A percentile compares a stretch with the other conserved stretches of the same genome.
phyloP scores from a whole-genome alignment of 2,797 vertebrate genomes.

The Brachyrhaphis roseni region DNA sequence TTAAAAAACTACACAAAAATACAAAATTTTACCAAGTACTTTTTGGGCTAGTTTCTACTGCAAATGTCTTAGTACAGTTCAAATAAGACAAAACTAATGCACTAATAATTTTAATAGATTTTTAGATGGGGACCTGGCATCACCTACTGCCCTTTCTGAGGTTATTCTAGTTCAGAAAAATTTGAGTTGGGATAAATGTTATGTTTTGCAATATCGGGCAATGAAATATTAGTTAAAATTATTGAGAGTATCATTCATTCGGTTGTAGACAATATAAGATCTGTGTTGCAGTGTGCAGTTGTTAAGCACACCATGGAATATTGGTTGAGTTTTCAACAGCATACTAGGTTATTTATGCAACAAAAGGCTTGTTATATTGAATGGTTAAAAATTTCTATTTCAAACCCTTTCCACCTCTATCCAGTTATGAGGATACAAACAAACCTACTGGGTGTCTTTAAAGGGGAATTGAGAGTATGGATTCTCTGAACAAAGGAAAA shows the following conservation, averaged over 20 bases:
- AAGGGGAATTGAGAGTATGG: constrained; percentile 40
- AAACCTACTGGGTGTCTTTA: constrained; percentile 17
- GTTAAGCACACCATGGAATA: constrained; percentile 3
- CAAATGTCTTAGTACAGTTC: too few species aligned
- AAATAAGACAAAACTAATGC: too few species aligned
- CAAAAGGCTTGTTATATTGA: not conserved
- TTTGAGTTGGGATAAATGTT: not conserved
- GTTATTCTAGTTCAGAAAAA: not conserved
- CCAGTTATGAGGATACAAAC: constrained; percentile 34
- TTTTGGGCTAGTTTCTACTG: too few species aligned
- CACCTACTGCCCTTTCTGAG: not conserved
- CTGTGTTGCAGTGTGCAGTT: not conserved
- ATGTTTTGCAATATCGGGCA: not conserved
- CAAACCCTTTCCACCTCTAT: constrained; percentile 14
- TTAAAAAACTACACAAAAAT: too few species aligned
- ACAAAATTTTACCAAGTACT: too few species aligned
- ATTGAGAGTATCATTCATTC: constrained; percentile 3
- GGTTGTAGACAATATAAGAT: not conserved
- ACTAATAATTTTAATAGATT: not conserved
- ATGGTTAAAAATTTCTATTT: not conserved
- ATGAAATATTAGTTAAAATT: not conserved
- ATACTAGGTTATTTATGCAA: not conserved
- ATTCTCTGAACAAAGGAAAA: constrained; percentile 57
- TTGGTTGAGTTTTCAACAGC: not conserved
- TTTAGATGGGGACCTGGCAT: not conserved